Evolutionary conservation across 2,113 vertebrate genomes (phyloP), one percentile per base, ranked within the genome.

Genomic region (Colossoma macropomum): DNA sequence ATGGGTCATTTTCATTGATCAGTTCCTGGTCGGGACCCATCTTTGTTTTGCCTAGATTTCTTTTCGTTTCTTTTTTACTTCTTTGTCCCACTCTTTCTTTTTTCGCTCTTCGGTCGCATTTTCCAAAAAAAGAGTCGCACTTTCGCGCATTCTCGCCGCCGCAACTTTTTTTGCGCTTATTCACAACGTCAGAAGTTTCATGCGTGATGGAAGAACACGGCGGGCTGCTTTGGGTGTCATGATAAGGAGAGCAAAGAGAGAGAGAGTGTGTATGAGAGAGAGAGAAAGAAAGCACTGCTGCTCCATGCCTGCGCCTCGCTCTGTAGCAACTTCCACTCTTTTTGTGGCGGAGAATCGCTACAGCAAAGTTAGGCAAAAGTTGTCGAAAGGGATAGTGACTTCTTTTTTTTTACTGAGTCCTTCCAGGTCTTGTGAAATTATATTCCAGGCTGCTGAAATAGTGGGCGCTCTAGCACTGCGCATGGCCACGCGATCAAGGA

Each of bases 401-500:
- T 96, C 94, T 93, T 89, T 88, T 93, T 89, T 88, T 93, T 88
- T 87, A 89, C 83, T 90, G 92, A 95, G 94, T 89, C 90, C 89
- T 92, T 95, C 92, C 91, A 93, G 93, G 95, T 95, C 95, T 96
- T 93, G 95, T 94, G 95, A 95, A 96, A 95, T 95, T 91, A 93
- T 95, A 94, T 97, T 96, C 96, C 96, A 92, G 91, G 90, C 92
- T 95, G 90, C 89, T 95, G 94, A 93, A 97, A 96, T 97, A 97
- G 97, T 98, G 97, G 97, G 97, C 97, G 97, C 97, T 98, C 94
- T 96, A 96, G 96, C 89, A 93, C 95, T 89, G 92, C 93, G 92
- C 88, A 92, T 93, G 92, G 93, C 89, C 89, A 82, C 59, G 85
- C 54, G 23, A 1, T 1, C 2, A 15, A 86, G 90, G 91, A 82